Conservation (phyloP, 2,888 invertebrate species). For the Nomada ruficornis region DNA sequence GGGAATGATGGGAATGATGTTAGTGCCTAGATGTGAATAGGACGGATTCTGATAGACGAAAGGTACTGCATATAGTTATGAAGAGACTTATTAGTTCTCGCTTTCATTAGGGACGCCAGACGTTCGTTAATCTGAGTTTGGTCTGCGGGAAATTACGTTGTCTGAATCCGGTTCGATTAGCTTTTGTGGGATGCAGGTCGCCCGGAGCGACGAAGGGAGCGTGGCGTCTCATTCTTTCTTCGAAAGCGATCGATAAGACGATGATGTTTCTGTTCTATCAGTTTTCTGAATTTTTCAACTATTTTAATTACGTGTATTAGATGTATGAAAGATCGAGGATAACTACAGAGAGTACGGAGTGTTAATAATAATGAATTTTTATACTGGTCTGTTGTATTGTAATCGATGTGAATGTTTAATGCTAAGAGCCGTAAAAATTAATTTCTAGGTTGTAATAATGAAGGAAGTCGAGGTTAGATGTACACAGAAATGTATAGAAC, state of each 20-base stretch:
- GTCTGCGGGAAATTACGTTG: conserved; percentile 30
- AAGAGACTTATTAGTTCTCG: conserved; percentile 63
- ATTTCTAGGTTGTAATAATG: no score
- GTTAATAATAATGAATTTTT: no score
- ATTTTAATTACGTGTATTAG: no score
- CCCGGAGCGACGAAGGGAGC: conserved; percentile 32
- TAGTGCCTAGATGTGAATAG: conserved; percentile 11
- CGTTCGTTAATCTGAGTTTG: conserved; percentile 40
- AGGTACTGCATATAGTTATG: conserved; percentile 52
- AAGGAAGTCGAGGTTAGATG: no score
- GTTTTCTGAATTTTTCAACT: no score
- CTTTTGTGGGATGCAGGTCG: conserved; percentile 21
- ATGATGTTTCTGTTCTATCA: not conserved
- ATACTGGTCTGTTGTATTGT: no score
- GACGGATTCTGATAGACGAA: conserved; percentile 61
- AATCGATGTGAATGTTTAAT: no score
- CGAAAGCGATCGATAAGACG: conserved; percentile 46
- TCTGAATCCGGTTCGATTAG: conserved; percentile 43
- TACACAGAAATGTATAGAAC: no score
- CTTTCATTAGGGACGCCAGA: conserved; percentile 28
- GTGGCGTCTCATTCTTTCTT: conserved; percentile 39
- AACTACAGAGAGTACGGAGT: no score
- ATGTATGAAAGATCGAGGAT: no score
- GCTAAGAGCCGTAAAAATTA: no score
- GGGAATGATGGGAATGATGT: conserved; percentile 21